phyloP scores from a whole-genome alignment of 2,797 vertebrate genomes.

The Kryptolebias ocellatus region DNA sequence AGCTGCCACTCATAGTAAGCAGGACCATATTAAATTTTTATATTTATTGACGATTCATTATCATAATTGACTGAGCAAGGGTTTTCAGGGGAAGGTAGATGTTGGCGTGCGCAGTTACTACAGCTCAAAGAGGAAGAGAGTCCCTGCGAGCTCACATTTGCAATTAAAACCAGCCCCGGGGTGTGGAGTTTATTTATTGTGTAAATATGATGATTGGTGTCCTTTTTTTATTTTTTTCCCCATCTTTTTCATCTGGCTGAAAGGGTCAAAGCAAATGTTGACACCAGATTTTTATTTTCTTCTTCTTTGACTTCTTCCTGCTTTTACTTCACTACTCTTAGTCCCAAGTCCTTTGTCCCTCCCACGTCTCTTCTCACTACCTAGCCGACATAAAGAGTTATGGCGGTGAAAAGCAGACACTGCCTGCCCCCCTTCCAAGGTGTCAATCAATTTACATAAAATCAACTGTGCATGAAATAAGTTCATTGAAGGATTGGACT shows the following conservation, averaged over 20 bases:
- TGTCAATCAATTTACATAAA: constrained; percentile 93
- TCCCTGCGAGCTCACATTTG: constrained; percentile 89
- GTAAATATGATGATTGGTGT: constrained; percentile 90
- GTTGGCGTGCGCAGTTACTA: constrained; percentile 78
- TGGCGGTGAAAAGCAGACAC: constrained; percentile 83
- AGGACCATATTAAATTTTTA: constrained; percentile 98
- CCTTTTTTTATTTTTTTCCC: neutral
- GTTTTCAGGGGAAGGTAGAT: constrained; percentile 84
- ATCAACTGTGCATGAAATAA: constrained; percentile 92
- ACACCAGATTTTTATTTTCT: constrained; percentile 17
- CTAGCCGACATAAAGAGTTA: constrained; percentile 85
- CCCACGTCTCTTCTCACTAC: constrained; percentile 56
- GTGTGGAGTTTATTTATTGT: constrained; percentile 89
- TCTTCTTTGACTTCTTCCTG: neutral
- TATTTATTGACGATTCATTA: constrained; percentile 99
- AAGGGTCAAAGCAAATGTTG: constrained; percentile 74
- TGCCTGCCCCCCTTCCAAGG: constrained; percentile 77
- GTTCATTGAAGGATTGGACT: constrained; percentile 80
- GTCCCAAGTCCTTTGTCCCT: constrained; percentile 52
- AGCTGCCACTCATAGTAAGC: constrained; percentile 95
- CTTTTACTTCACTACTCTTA: constrained; percentile 20
- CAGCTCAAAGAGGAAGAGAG: constrained; percentile 84
- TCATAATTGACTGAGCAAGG: constrained; percentile 98
- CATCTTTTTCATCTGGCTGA: constrained; percentile 71
- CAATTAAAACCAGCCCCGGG: constrained; percentile 92